Base-by-base conservation (phyloP, 1,140 invertebrate species). In the Sarcophaga bullata region DNA sequence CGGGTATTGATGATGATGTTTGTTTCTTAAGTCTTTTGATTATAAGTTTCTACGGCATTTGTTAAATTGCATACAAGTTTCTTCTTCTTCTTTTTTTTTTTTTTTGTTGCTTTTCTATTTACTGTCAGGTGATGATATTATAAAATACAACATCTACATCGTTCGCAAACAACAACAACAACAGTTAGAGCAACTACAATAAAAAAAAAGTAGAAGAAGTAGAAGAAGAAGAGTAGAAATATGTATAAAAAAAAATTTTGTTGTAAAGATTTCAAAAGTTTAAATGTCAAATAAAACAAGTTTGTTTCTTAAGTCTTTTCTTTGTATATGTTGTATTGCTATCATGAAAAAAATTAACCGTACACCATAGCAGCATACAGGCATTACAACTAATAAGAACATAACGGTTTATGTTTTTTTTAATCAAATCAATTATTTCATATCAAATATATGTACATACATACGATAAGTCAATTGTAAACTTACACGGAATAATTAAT, bases 291-390 rank as follows among this genome's bases (percentile, higher is more conserved):
- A 68, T 10, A 19, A 68, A 68, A 68, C 62, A 68, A 68, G 62
- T 68, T 68, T 68, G 62, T 68, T 68, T 68, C 62, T 68, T 68
- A 68, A 68, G 62, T 25, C 62, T 68, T 68, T 68, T 68, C n/a
- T 68, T 68, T 68, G 62, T 19, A 25, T 37, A 37, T 4, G 25
- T 37, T 37, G 25, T 37, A 37, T 37, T 2, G 25, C n/a, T n/a
- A n/a, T n/a, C n/a, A 37, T 37, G 4, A 37, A 37, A 37, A 37
- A 37, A 37, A 37, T 37, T 37, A 37, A 1, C 25, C 25, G 25
- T 37, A 37, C 25, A 37, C 25, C 25, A 37, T 37, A 37, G 25
- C 25, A 37, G 25, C n/a, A n/a, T n/a, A 4, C 25, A 37, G 25
- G 25, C 25, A 37, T 37, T 37, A 37, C 25, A 37, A 1, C 25